Percentiles rank a stretch among this genome's conserved stretches.
These are phyloP conservation scores for Ectemnius continuus DNA, from an alignment of 2,888 invertebrate genomes.

Conservation along the genomic window DNA sequence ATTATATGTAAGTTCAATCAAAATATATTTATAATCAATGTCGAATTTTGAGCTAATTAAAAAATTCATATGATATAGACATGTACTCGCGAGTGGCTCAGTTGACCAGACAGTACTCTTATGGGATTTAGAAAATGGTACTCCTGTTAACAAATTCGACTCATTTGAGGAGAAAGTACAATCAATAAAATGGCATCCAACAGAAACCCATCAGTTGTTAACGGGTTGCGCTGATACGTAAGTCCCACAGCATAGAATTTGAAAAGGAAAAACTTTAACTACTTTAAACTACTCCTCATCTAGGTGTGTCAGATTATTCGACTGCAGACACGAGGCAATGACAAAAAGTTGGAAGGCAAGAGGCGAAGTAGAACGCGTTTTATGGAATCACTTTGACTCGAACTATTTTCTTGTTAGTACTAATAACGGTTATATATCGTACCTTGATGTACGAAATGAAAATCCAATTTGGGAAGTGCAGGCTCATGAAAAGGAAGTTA, in stretches of 20 bases:
- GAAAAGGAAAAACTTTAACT: no score
- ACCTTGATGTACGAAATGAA: slow-evolving; percentile 79
- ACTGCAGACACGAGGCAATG: slow-evolving; percentile 83
- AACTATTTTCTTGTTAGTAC: slow-evolving; percentile 87
- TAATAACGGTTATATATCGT: slow-evolving; percentile 80
- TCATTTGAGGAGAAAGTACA: slow-evolving; percentile 92
- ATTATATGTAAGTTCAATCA: slow-evolving; percentile 81
- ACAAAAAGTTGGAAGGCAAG: slow-evolving; percentile 86
- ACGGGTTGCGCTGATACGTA: slow-evolving; percentile 88
- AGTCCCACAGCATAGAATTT: no score
- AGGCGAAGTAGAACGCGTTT: slow-evolving; percentile 91
- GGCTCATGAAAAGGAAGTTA: slow-evolving; percentile 91
- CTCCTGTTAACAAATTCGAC: slow-evolving; percentile 86
- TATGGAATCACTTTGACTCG: slow-evolving; percentile 90
- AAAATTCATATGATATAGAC: slow-evolving; percentile 79
- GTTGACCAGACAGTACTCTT: slow-evolving; percentile 92
- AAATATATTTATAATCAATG: background rate
- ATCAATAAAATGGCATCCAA: slow-evolving; percentile 89
- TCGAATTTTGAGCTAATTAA: slow-evolving; percentile 2
- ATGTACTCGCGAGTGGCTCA: slow-evolving; percentile 95
- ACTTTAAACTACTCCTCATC: background rate
- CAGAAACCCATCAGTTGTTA: slow-evolving; percentile 89
- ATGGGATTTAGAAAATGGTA: slow-evolving; percentile 94
- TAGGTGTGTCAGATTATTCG: slow-evolving; percentile 87
- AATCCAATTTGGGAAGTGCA: slow-evolving; percentile 84